Evolutionary conservation across 2,888 invertebrate species (phyloP), one percentile per base, ranked within the genome.

Genomic region (Ichneumoninae sp.): DNA sequence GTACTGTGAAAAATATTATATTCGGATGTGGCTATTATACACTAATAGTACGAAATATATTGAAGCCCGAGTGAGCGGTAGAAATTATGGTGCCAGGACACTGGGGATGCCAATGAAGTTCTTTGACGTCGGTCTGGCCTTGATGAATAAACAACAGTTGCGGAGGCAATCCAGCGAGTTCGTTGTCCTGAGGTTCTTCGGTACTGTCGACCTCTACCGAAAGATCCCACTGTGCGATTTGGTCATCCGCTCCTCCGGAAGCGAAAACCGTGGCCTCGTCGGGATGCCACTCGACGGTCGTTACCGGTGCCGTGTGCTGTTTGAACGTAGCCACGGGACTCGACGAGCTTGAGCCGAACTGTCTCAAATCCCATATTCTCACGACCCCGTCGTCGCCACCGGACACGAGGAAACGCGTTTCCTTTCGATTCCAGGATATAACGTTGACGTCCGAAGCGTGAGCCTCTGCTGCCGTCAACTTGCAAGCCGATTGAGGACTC

Each of bases 21-120:
- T 77, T 26, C 73, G 22, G 19, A 16, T 19, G 47, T 75, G 60
- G 30, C 66, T 86, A 80, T 96, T 94, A 99, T 88, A 99, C 97
- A 95, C 98, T 99, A 91, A 99, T 98, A 68, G 99, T 98, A 94
- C 98, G 97, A 94, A 99, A 99, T 93, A 99, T 96, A 95, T 99
- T 99, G 92, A 99, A 99, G 79, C 99, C 99, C 91, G 97, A 97
- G 88, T 97, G 96, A 13, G 99, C 98, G 40, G 99, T 99, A 83
- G 98, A 98, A 68, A 99, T 95, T 71, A 99, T 95, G 1, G 98
- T 96, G 10, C 99, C 99, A 0, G 99, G 97, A 86, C 99, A 95
- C 94, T 99, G 99, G 36, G 97, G 96, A 94, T 99, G 99, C 99
- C 99, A 99, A 93, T 99, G 99, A 44, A 99, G 94, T 95, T 99